Evolutionary conservation across 1,140 invertebrate species (phyloP).

Genomic region (Hetaerina americana): DNA sequence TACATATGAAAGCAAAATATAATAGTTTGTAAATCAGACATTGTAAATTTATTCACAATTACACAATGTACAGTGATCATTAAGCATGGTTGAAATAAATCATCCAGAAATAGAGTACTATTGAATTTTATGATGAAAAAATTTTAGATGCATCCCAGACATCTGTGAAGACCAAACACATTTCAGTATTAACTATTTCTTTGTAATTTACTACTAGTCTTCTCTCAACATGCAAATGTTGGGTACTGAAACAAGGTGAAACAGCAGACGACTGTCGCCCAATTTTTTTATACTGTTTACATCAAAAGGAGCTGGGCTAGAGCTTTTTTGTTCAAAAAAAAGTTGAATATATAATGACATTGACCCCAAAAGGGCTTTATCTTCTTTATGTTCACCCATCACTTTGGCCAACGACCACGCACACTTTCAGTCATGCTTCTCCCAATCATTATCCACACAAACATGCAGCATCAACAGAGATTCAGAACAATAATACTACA

Average conservation of each 20-base stretch:
- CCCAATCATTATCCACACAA: background rate
- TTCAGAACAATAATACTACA: background rate
- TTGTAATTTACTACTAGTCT: background rate
- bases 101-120: slow-evolving; percentile 16
- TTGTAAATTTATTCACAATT: slow-evolving; percentile 27
- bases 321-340: background rate
- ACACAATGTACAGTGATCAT: slow-evolving; percentile 27
- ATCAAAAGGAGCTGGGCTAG: background rate
- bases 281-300: background rate
- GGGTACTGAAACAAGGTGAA: background rate
- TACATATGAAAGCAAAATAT: background rate
- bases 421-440: background rate
- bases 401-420: background rate
- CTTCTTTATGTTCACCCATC: background rate
- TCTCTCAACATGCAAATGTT: background rate
- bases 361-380: background rate
- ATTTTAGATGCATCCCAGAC: background rate
- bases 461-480: background rate
- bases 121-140: background rate
- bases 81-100: slow-evolving; percentile 22
- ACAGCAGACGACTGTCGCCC: background rate
- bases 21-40: slow-evolving; percentile 22
- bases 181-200: background rate
- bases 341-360: background rate
- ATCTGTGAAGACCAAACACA: background rate